Conservation (phyloP, 2,888 invertebrate genomes). For the Drosophila bunnanda region DNA sequence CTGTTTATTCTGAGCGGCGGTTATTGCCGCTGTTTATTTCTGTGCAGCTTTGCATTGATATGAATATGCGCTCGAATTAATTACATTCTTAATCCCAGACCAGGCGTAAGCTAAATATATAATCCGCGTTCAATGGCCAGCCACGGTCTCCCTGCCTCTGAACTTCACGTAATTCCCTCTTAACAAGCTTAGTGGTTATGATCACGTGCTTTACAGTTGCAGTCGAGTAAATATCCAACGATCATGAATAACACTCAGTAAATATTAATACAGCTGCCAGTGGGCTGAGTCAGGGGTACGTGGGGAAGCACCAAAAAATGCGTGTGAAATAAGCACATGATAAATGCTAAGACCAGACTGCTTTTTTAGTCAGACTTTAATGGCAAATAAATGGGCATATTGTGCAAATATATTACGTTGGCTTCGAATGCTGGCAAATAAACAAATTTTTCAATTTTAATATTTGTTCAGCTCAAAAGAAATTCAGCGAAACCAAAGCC, state of each 20-base stretch:
- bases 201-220: slow-evolving; percentile 28
- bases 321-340: slow-evolving; percentile 21
- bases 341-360: background rate
- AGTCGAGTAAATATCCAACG: slow-evolving; percentile 12
- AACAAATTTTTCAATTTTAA: slow-evolving; percentile 20
- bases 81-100: slow-evolving; percentile 72
- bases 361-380: slow-evolving; percentile 10
- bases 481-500: slow-evolving; percentile 3
- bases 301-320: slow-evolving; percentile 27
- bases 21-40: slow-evolving; percentile 49
- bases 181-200: background rate
- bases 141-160: slow-evolving; percentile 14
- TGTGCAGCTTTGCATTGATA: slow-evolving; percentile 56
- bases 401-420: slow-evolving; percentile 25
- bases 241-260: slow-evolving; percentile 11
- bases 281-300: slow-evolving; percentile 17
- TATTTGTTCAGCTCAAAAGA: background rate
- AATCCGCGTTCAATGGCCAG: slow-evolving; percentile 27
- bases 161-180: slow-evolving; percentile 3
- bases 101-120: slow-evolving; percentile 58
- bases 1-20: slow-evolving; percentile 21
- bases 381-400: slow-evolving; percentile 8
- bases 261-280: slow-evolving; percentile 35
- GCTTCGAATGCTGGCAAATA: slow-evolving; percentile 19
- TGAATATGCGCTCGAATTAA: slow-evolving; percentile 70